These are phyloP conservation scores for Baryphthengus martii DNA, from an alignment of 2,113 vertebrate species.

Conservation along the genomic window DNA sequence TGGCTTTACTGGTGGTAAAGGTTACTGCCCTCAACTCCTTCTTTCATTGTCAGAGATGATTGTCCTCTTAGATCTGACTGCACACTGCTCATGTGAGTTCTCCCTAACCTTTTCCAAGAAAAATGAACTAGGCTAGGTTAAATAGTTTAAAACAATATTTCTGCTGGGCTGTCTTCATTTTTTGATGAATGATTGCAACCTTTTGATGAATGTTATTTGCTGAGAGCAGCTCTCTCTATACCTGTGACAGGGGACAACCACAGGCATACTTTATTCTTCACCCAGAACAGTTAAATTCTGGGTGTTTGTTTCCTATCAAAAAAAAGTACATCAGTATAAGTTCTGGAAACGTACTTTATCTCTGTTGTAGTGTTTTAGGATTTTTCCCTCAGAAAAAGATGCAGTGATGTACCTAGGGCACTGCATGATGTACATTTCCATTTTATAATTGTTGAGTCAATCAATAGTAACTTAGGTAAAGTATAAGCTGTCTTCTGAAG, in stretches of 20 bases:
- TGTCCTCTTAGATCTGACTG: neutral
- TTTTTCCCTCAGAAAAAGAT: neutral
- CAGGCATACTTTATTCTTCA: neutral
- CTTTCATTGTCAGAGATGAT: slow-evolving; percentile 1
- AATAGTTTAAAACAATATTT: neutral
- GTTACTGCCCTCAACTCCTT: slow-evolving; percentile 13
- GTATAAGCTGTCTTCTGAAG: neutral
- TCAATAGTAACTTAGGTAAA: neutral
- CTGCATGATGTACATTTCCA: neutral
- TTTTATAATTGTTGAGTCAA: slow-evolving; percentile 9
- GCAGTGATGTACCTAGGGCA: neutral
- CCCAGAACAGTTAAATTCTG: neutral
- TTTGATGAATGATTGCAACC: neutral
- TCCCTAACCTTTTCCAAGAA: neutral
- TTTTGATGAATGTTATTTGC: neutral
- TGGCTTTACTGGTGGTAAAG: slow-evolving; percentile 25
- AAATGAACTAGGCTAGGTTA: neutral
- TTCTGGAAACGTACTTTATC: neutral
- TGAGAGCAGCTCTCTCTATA: neutral
- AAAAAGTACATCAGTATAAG: neutral
- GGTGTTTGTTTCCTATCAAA: neutral
- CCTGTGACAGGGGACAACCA: neutral
- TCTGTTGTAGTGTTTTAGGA: neutral
- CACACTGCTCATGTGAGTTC: neutral
- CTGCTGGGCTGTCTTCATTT: neutral